Evolutionary conservation across 2,888 invertebrate species (phyloP), one percentile per base, ranked within the genome.

Genomic region (Oegoconia quadripuncta): DNA sequence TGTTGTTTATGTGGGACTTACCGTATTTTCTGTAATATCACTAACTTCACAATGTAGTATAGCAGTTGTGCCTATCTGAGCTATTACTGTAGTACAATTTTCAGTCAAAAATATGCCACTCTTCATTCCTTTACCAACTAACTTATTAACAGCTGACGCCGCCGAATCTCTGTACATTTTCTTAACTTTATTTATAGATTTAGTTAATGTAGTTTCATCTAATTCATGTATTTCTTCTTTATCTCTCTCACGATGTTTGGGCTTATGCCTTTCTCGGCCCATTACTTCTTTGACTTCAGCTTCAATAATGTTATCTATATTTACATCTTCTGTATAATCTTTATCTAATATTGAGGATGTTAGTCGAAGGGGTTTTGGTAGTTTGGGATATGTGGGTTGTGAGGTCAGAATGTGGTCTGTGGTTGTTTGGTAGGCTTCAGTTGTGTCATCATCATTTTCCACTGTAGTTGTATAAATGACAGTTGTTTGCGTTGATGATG

Each of bases 1-100:
- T 20, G 4, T 20, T 20, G 7, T 20, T 20, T 4, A 20, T 4
- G 7, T 20, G 20, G 5, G 7, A 75, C 89, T 88, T 67, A 91
- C 91, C 77, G 90, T 90, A 53, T 90, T 90, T 62, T 90, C 90
- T 25, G 90, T 90, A 34, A 90, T 89, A 55, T 90, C 90, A 52
- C 89, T 88, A 64, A 91, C 90, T 87, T 91, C 90, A 66, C 91
- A 91, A 59, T 90, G 90, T 38, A 91, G 63, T 50, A 90, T 76
- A 17, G 90, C 90, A 9, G 90, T 91, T 6, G 90, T 90, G 37
- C 91, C 90, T 55, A 90, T 90, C 73, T 91, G 91, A 41, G 90
- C 91, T 69, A 89, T 79, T 49, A 91, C 90, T 45, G 89, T 86
- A n/a, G 90, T 90, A 73, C 90, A 90, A 67, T 90, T 90, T 41